A percentile compares a stretch with the other conserved stretches of the same genome.
phyloP scores from a whole-genome alignment of 2,113 vertebrate genomes.

The Cichladusa arquata region DNA sequence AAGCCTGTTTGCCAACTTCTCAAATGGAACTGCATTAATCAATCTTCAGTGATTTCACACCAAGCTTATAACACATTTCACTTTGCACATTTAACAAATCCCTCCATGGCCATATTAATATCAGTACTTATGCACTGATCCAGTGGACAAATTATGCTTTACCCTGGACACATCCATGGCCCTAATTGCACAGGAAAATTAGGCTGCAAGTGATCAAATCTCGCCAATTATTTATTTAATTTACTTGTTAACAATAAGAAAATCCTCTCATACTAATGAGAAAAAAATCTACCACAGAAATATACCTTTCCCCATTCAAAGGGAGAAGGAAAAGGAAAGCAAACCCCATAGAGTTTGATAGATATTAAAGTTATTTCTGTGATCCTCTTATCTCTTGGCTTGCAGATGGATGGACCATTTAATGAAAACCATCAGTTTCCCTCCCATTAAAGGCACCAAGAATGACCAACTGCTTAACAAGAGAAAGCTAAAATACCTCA shows the following conservation, averaged over 20 bases:
- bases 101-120: background rate
- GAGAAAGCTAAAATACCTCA: background rate
- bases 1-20: background rate
- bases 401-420: background rate
- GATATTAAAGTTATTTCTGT: slow-evolving; percentile 21
- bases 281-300: slow-evolving; percentile 16
- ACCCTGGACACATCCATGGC: background rate
- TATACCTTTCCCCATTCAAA: background rate
- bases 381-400: slow-evolving; percentile 45
- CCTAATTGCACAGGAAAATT: slow-evolving; percentile 19
- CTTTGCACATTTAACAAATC: slow-evolving; percentile 16
- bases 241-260: slow-evolving; percentile 29
- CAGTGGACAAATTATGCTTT: slow-evolving; percentile 22
- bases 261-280: slow-evolving; percentile 19
- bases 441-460: background rate
- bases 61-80: background rate
- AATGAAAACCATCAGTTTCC: background rate
- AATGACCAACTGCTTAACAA: background rate
- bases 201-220: slow-evolving; percentile 5
- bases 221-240: slow-evolving; percentile 39
- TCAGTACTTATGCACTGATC: background rate
- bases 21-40: background rate
- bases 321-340: background rate
- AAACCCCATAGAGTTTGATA: background rate
- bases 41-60: background rate